A percentile compares a stretch with the other conserved stretches of the same genome.
These are phyloP conservation scores for Cataglyphis livida DNA, from an alignment of 2,888 invertebrate genomes.

Conservation along the genomic window DNA sequence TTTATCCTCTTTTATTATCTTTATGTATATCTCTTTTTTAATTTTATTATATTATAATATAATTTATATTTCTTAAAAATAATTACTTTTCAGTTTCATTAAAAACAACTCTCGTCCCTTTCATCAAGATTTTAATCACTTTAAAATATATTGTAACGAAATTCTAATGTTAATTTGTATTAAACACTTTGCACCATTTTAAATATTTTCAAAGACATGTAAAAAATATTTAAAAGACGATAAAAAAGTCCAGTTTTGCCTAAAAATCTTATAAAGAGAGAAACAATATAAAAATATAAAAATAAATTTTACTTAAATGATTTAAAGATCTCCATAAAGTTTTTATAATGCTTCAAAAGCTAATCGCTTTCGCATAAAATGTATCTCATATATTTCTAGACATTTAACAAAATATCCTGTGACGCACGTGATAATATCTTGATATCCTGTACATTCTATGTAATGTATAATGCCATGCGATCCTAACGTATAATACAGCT, in stretches of 20 bases:
- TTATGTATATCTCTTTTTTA: not conserved
- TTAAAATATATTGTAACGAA: not conserved
- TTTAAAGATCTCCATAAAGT: not conserved
- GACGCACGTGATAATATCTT: not conserved
- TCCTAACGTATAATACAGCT: not conserved
- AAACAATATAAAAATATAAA: not conserved
- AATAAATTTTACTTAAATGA: not conserved
- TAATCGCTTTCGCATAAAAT: not conserved
- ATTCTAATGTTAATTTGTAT: not conserved
- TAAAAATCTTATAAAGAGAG: not conserved
- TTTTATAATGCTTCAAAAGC: not conserved
- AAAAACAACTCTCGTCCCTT: not conserved
- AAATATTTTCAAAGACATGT: not conserved
- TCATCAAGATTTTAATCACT: not conserved
- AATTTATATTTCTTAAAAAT: not conserved
- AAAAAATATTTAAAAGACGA: not conserved
- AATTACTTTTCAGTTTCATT: not conserved
- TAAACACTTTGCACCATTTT: not conserved
- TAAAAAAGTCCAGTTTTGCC: not conserved
- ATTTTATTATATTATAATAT: not conserved
- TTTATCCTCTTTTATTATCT: not conserved
- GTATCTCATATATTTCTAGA: not conserved
- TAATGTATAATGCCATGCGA: constrained; percentile 26
- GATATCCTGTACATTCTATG: not conserved
- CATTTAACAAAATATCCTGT: not conserved